A percentile compares a stretch with the other conserved stretches of the same genome.
These are phyloP conservation scores for Stomatorhinus ivindoensis DNA, from an alignment of 2,113 vertebrate genomes.

Conservation along the genomic window DNA sequence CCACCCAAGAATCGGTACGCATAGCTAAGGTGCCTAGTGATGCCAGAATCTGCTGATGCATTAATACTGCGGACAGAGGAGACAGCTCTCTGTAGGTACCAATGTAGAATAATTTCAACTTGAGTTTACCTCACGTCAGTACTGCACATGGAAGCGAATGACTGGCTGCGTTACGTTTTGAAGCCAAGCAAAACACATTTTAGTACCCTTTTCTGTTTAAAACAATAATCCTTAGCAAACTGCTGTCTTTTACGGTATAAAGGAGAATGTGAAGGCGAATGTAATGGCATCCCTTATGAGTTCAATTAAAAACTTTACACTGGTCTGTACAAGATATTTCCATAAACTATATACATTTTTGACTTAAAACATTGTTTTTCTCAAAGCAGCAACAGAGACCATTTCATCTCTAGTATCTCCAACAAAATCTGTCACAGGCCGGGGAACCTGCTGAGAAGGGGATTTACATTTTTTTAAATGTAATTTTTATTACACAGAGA, in stretches of 20 bases:
- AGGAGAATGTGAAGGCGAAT: constrained; percentile 88
- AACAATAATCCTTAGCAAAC: constrained; percentile 82
- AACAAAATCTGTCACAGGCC: constrained; percentile 83
- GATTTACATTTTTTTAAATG: constrained; percentile 58
- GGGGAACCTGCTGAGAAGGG: constrained; percentile 80
- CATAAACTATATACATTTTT: constrained; percentile 99
- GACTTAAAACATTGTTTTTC: constrained; percentile 90
- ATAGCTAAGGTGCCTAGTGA: constrained; percentile 75
- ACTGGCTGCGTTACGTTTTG: constrained; percentile 85
- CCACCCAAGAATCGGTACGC: constrained; percentile 67
- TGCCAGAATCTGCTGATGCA: constrained; percentile 72
- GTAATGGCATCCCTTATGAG: constrained; percentile 89
- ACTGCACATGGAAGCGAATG: constrained; percentile 94
- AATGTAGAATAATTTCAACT: constrained; percentile 83
- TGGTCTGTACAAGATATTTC: constrained; percentile 99
- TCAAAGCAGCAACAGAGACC: constrained; percentile 99
- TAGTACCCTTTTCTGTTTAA: constrained; percentile 52
- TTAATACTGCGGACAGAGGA: constrained; percentile 83
- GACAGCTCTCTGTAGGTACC: constrained; percentile 77
- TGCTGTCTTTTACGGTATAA: constrained; percentile 78
- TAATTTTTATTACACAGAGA: constrained; percentile 52
- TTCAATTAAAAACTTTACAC: constrained; percentile 99
- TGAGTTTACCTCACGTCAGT: constrained; percentile 96
- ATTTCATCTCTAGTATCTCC: constrained; percentile 76
- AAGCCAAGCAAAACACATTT: constrained; percentile 79